Evolutionary conservation across 2,888 invertebrate species (phyloP).

Genomic region (Hyposoter didymator): DNA sequence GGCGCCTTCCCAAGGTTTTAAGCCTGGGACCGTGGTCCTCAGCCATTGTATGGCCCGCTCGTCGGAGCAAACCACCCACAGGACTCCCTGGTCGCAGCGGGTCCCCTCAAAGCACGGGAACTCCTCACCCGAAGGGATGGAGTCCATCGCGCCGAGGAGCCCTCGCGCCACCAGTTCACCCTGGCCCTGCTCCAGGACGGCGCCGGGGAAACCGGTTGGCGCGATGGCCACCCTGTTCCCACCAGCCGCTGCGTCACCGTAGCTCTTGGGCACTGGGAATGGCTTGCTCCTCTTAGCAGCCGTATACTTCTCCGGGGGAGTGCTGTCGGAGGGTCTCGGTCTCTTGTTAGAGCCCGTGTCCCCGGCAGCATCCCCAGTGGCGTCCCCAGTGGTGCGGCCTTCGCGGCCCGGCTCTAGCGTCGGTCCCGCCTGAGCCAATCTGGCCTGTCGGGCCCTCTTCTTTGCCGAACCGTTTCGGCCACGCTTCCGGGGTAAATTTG

Average conservation of each 20-base stretch:
- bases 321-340: too few relatives aligned
- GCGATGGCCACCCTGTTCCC: neutral
- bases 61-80: conserved; percentile 32
- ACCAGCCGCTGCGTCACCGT: neutral
- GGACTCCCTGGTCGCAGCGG: conserved; percentile 27
- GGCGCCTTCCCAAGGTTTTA: neutral
- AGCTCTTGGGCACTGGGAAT: too few relatives aligned
- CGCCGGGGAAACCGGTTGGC: neutral
- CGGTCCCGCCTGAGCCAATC: neutral
- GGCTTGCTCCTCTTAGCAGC: too few relatives aligned
- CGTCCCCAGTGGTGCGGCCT: too few relatives aligned
- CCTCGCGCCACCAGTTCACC: neutral
- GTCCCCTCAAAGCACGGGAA: conserved; percentile 47
- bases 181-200: neutral
- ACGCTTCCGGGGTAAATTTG: neutral
- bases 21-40: neutral
- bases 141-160: neutral
- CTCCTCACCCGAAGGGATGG: neutral
- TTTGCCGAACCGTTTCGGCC: neutral
- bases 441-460: neutral
- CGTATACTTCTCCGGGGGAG: too few relatives aligned
- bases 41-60: conserved; percentile 26
- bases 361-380: too few relatives aligned
- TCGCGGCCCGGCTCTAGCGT: neutral
- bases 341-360: too few relatives aligned